Evolutionary conservation across 2,888 invertebrate species (phyloP).

Genomic region (Cheilosia urbana): DNA sequence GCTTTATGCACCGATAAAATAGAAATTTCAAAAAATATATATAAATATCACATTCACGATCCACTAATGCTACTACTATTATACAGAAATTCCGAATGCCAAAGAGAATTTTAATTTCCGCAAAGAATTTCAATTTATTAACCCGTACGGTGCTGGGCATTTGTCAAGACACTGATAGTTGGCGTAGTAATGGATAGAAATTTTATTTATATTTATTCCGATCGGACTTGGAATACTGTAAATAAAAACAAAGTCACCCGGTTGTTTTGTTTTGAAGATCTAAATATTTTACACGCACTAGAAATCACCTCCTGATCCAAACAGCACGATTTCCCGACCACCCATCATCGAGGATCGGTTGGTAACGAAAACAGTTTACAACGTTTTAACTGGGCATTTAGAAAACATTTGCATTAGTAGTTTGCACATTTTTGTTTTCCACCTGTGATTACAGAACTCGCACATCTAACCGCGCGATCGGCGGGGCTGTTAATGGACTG

Average conservation of each 20-base stretch:
- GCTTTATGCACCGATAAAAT: conserved; percentile 37
- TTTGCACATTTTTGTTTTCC: conserved; percentile 60
- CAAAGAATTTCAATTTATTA: conserved; percentile 81
- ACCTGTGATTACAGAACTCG: conserved; percentile 52
- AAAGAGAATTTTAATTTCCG: conserved; percentile 80
- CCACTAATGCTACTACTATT: not conserved
- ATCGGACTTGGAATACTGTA: not conserved
- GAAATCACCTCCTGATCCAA: conserved; percentile 10
- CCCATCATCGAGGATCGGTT: not conserved
- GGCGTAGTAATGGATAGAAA: conserved; percentile 23
- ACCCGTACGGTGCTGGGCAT: conserved; percentile 79
- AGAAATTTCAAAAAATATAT: not conserved
- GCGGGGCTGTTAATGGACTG: conserved; percentile 36
- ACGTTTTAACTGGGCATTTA: conserved; percentile 42
- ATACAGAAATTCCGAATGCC: conserved; percentile 32
- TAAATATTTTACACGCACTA: not conserved
- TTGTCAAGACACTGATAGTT: conserved; percentile 74
- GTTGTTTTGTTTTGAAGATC: not conserved
- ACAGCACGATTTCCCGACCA: conserved; percentile 21
- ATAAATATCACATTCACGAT: conserved; percentile 28
- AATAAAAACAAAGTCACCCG: conserved; percentile 27
- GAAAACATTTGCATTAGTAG: conserved; percentile 52
- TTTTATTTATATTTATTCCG: not conserved
- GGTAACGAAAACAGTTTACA: conserved; percentile 22
- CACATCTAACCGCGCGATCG: conserved; percentile 19